These are phyloP conservation scores for Suillia variegata DNA, from an alignment of 2,888 invertebrate species.

Conservation along the genomic window DNA sequence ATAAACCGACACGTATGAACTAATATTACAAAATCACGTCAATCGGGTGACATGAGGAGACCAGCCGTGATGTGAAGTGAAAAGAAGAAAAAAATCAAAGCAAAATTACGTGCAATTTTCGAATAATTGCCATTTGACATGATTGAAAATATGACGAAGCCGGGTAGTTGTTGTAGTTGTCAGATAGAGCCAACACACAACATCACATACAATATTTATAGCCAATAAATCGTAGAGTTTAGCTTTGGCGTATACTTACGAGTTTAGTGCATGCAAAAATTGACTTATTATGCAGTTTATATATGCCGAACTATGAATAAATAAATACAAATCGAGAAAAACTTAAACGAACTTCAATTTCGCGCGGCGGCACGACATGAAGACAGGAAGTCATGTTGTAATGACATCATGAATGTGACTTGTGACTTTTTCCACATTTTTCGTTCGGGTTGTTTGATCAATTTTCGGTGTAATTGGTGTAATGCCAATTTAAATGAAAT, in stretches of 20 bases:
- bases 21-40: conserved; percentile 47
- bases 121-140: conserved; percentile 44
- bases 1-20: conserved; percentile 3
- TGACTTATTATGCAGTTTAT: conserved; percentile 11
- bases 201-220: conserved; percentile 17
- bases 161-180: too few relatives aligned
- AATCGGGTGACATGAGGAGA: conserved; percentile 19
- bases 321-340: conserved; percentile 49
- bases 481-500: conserved; percentile 27
- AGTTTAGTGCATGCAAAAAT: conserved; percentile 9
- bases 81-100: not conserved
- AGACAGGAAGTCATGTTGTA: too few relatives aligned
- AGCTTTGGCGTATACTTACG: not conserved
- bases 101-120: conserved; percentile 17
- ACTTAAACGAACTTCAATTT: too few relatives aligned
- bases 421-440: too few relatives aligned
- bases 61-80: too few relatives aligned
- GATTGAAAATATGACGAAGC: conserved; percentile 35
- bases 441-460: conserved; percentile 48
- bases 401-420: too few relatives aligned
- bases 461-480: too few relatives aligned
- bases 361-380: too few relatives aligned
- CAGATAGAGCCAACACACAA: conserved; percentile 5
- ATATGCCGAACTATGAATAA: conserved; percentile 44
- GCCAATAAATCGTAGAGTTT: conserved; percentile 7